Base-by-base conservation (phyloP, 1,140 invertebrate species). In the Zaprionus vittiger region DNA sequence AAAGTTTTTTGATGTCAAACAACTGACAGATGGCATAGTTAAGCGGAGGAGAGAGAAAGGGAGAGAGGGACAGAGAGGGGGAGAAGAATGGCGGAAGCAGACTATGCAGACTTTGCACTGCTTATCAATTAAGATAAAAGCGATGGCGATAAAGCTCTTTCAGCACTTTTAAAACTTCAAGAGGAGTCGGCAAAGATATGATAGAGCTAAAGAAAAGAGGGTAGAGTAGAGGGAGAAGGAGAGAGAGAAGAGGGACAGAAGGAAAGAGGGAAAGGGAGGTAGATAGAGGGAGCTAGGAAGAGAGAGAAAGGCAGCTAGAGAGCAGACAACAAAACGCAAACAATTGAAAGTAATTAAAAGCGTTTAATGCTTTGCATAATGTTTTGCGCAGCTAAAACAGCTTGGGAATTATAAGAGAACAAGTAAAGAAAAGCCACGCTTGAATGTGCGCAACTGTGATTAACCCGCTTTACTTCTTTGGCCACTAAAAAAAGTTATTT, bases 1-100 rank as follows among this genome's bases (percentile, higher is more conserved):
- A 9, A 54, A 83, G 64, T 72, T 77, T 66, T 75, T 44, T 57
- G 62, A 72, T 72, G 63, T 63, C 41, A 84, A 84, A 84, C 73
- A 84, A 74, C 76, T 71, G 38, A 17, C 44, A 54, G 59, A 57
- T 52, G 14, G 34, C 37, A 56, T 66, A 65, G 63, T 65, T 65
- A 7, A 24, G 12, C 41, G 6, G 2, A 3, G 7, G 37, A 14
- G 31, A 71, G 68, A 12, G 20, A 22, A 22, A 12, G 26, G 15
- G 17, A 15, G 60, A 22, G 3, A 55, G 26, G 9, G 31, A 71
- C 60, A 12, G 20, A 22, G 38, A 17, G 28, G 15, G 37, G 20
- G 17, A 15, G 60, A 28, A 37, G 15, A 6, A 37, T 37, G n/a
- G 14, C 31, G 37, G 31, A 38, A 11, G 17, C 31, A 57, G 31